Evolutionary conservation across 2,113 vertebrate genomes (phyloP), one percentile per base, ranked within the genome.

Genomic region (Camelus bactrianus): DNA sequence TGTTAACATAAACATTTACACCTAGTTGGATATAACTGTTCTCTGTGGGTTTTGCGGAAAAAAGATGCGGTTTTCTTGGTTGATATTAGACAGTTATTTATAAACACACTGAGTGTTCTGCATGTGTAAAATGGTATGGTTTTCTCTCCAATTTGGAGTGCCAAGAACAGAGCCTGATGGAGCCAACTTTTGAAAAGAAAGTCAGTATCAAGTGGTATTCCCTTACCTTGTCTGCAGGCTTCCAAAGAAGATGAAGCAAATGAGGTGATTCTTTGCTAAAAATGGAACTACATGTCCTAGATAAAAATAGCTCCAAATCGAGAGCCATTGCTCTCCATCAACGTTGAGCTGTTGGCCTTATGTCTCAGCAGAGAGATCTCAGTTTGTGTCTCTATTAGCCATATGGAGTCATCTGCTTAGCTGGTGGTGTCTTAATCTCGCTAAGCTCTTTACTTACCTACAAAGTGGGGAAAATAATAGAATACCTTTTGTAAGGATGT

Each of bases 71-170:
- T 91, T 85, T 84, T 96, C 35, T 54, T 60, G 32, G 30, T 70
- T 93, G 64, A 76, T 91, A 72, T 52, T 90, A 83, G 70, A 20
- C 17, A 79, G 76, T 94, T 94, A 87, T 88, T 92, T 95, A 35
- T 95, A 96, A 97, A 79, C 77, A 95, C 46, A 50, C 20, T 67
- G 6, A 50, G 38, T 38, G 11, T 52, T 92, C 42, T 93, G 70
- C 8, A 50, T 94, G 77, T 87, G 1, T 32, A 70, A 96, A 95
- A 64, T 87, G 17, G 48, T 20, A 64, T 75, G 69, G 14, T 67
- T 93, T 19, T 69, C 38, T 76, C 35, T 86, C n/a, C 72, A 96
- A 64, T 96, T 89, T 95, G 56, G 24, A 95, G 62, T 76, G 30
- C 5, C 15, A 73, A 35, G 38, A 35, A 69, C 64, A 69, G 83